Evolutionary conservation across 2,797 vertebrate species (phyloP).

Genomic region (Decapterus maruadsi): DNA sequence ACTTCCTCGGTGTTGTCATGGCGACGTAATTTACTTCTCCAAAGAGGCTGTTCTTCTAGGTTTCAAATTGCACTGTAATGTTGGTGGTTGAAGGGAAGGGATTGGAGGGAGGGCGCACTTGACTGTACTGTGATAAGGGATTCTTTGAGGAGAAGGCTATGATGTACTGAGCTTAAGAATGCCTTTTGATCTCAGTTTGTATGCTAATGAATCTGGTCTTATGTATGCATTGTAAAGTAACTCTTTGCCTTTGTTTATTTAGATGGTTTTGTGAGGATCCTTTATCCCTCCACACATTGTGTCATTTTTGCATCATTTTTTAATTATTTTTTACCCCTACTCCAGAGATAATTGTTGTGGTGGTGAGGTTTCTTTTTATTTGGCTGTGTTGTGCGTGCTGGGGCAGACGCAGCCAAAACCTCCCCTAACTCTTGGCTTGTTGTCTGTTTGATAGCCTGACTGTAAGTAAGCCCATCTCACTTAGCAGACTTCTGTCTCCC

Average conservation of each 20-base stretch:
- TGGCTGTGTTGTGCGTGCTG: constrained; percentile 33
- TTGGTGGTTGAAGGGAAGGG: constrained; percentile 43
- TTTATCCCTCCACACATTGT: constrained; percentile 58
- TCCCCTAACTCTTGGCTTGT: constrained; percentile 51
- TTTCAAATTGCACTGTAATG: constrained; percentile 73
- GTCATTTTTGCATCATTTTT: constrained; percentile 58
- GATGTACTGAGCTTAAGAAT: constrained; percentile 66
- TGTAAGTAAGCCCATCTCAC: constrained; percentile 52
- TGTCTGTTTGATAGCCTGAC: constrained; percentile 62
- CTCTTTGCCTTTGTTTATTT: constrained; percentile 59
- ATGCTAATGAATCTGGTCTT: constrained; percentile 70
- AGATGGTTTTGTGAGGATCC: constrained; percentile 30
- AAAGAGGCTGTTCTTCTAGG: constrained; percentile 57
- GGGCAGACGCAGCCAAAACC: constrained; percentile 27
- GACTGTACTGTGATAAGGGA: constrained; percentile 61
- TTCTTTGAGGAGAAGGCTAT: constrained; percentile 62
- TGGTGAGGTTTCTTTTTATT: constrained; percentile 43
- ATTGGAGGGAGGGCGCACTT: constrained; percentile 28
- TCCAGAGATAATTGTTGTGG: constrained; percentile 41
- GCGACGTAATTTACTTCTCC: constrained; percentile 60
- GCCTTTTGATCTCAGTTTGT: constrained; percentile 74
- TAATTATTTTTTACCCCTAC: constrained; percentile 48
- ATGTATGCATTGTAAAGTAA: constrained; percentile 55
- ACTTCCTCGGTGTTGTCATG: constrained; percentile 78
- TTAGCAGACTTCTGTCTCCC: constrained; percentile 69